Evolutionary conservation across 2,113 vertebrate genomes (phyloP).

Genomic region (Xenotilapia flavipinnis): DNA sequence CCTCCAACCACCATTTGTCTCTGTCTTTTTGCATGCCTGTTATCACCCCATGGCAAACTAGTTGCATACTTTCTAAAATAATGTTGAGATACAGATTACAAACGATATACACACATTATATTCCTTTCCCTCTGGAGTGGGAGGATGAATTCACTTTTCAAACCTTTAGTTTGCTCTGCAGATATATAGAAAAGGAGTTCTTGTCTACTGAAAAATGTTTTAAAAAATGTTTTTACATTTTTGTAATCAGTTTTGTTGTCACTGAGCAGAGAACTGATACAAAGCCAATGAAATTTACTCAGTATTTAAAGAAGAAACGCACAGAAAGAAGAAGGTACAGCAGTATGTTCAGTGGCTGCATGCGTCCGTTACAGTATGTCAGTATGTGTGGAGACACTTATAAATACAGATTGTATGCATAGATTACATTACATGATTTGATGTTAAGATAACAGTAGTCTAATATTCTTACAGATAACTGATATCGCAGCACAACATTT

Average conservation of each 20-base stretch:
- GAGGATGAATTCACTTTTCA: conserved; percentile 2
- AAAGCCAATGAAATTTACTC: neutral
- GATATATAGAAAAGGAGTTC: neutral
- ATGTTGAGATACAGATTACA: neutral
- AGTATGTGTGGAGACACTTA: neutral
- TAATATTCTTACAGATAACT: neutral
- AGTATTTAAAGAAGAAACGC: neutral
- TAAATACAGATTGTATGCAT: neutral
- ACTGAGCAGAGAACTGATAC: neutral
- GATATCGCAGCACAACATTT: neutral
- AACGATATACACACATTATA: neutral
- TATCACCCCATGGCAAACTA: neutral
- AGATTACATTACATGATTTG: neutral
- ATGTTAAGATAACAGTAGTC: neutral
- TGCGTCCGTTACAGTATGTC: neutral
- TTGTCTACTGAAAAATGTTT: neutral
- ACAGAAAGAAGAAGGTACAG: neutral
- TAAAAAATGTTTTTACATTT: neutral
- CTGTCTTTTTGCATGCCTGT: neutral
- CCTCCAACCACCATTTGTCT: neutral
- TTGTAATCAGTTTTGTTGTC: neutral
- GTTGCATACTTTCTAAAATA: neutral
- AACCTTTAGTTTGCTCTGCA: conserved; percentile 2
- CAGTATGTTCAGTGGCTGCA: neutral
- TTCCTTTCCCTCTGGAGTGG: neutral